Evolutionary conservation across 2,888 invertebrate genomes (phyloP).

Genomic region (Troilus luridus): DNA sequence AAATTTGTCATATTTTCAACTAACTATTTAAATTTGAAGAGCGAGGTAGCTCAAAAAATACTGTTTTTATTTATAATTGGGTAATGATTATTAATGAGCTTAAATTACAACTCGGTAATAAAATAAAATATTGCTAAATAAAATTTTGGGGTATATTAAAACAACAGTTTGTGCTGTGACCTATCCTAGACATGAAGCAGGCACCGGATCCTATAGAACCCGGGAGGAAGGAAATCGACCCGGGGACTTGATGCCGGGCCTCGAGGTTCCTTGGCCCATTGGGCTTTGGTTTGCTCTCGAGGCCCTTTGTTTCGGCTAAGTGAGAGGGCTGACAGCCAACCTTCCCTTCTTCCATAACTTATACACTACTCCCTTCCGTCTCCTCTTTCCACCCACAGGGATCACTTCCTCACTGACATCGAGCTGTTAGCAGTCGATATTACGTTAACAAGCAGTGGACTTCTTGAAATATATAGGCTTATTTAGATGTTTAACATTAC

Average conservation of each 20-base stretch:
- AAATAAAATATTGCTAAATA: no score
- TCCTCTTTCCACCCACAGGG: background rate
- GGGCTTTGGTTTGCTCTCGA: slow-evolving; percentile 1
- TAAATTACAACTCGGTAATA: no score
- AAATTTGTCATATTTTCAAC: no score
- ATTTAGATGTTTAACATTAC: no score
- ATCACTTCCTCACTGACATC: background rate
- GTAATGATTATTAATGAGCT: no score
- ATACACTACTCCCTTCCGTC: background rate
- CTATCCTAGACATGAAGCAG: background rate
- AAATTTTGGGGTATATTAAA: no score
- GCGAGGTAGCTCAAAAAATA: no score
- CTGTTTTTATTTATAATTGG: no score
- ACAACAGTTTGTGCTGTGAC: no score
- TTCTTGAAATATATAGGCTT: no score
- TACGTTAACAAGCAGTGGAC: background rate
- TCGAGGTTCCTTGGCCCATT: slow-evolving; percentile 17
- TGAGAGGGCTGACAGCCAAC: slow-evolving; percentile 18
- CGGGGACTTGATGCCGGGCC: slow-evolving; percentile 1
- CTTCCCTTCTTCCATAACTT: slow-evolving; percentile 11
- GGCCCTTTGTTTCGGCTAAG: slow-evolving; percentile 19
- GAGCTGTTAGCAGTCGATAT: background rate
- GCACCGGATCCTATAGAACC: background rate
- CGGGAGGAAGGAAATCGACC: background rate
- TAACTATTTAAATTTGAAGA: no score